phyloP scores from a whole-genome alignment of 2,797 vertebrate genomes.

The Sebastes glaucus region DNA sequence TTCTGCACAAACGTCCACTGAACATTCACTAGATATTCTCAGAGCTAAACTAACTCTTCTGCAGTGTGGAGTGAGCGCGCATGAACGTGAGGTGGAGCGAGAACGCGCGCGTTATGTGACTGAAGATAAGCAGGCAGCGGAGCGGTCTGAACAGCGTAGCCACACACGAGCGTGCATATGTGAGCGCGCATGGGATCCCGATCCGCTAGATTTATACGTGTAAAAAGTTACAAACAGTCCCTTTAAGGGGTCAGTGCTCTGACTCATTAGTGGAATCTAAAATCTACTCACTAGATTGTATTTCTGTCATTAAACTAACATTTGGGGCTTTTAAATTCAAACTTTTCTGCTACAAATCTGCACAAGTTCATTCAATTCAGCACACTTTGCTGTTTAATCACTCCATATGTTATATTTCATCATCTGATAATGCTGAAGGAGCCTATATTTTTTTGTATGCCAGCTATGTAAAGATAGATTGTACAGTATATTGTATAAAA shows the following conservation, averaged over 20 bases:
- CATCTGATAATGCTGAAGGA: conserved; percentile 38
- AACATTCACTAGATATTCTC: too few relatives aligned
- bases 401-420: background rate
- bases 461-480: conserved; percentile 75
- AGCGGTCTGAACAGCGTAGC: too few relatives aligned
- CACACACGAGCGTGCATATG: too few relatives aligned
- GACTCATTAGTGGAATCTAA: background rate
- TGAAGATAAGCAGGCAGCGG: too few relatives aligned
- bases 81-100: too few relatives aligned
- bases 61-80: too few relatives aligned
- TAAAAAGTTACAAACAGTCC: too few relatives aligned
- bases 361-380: background rate
- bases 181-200: accelerated
- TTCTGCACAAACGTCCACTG: too few relatives aligned
- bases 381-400: background rate
- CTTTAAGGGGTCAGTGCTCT: background rate
- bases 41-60: too few relatives aligned
- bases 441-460: conserved; percentile 67
- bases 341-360: background rate
- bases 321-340: background rate
- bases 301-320: background rate
- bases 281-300: background rate
- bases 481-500: conserved; percentile 89
- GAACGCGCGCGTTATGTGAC: accelerated
- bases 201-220: too few relatives aligned